Evolutionary conservation across 92 coral and sea anemone genomes (phyloP), one percentile per base, ranked within the genome.

Genomic region (Epizoanthus scotinus): DNA sequence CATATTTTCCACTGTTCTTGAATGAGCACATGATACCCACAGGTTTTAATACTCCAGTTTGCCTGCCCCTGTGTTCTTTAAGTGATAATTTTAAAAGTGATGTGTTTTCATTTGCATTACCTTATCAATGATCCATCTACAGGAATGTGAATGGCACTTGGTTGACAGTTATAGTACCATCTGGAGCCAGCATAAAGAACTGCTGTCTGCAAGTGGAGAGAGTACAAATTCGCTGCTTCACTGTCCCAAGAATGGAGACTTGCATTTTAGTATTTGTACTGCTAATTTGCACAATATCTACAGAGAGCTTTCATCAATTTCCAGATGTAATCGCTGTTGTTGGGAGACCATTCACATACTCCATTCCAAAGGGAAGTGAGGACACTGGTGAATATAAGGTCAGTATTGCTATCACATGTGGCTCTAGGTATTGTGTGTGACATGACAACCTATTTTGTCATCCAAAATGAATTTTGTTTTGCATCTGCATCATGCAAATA

Each of bases 311-410:
- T 20, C 61, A 73, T 20, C 50, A 73, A 79, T 88, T 92, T 17
- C 90, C 94, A 69, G 86, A 95, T 84, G 79, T 91, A n/a, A 83
- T 93, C 17, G 97, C 98, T 49, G 89, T 87, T 74, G 87, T 84
- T 90, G 98, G 98, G 36, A 81, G 89, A 71, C 88, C 90, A 47
- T 95, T 95, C 74, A 72, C 88, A 17, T 94, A 94, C 78, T 62
- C 57, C 8, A 58, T 94, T 25, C 90, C 97, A n/a, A 64, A 71
- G 9, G 83, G 31, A 53, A 83, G 80, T 91, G 86, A 72, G 13
- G 73, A 50, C n/a, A 70, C 52, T 10, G 42, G 55, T 67, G 74
- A 73, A 18, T 85, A 70, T 38, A 91, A 77, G 89, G 93, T n/a
- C n/a, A n/a, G n/a, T 90, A 84, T 34, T 34, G 12, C 15, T 3